These are phyloP conservation scores for Ryuthela nishihirai DNA, from an alignment of 2,888 invertebrate genomes.

Conservation along the genomic window DNA sequence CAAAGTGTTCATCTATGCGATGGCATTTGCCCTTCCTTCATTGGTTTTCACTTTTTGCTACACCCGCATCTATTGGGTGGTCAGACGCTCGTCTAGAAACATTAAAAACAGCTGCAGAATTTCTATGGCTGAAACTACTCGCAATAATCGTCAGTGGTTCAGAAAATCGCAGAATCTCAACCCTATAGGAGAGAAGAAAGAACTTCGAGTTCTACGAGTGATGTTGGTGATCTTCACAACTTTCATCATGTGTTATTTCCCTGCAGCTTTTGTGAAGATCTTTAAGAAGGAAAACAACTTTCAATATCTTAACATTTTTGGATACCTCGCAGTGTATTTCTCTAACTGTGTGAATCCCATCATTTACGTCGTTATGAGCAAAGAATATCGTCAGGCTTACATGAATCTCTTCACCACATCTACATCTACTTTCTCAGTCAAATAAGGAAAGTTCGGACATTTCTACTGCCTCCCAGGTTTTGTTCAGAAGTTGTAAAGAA, in stretches of 20 bases:
- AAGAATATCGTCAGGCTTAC: slow-evolving; percentile 82
- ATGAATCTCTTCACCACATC: slow-evolving; percentile 7
- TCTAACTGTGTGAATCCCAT: slow-evolving; percentile 89
- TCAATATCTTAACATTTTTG: slow-evolving; percentile 57
- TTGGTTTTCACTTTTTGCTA: slow-evolving; percentile 78
- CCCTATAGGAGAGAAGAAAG: background rate
- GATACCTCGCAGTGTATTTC: slow-evolving; percentile 80
- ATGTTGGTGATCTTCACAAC: slow-evolving; percentile 86
- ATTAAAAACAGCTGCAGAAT: background rate
- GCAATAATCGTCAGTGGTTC: background rate
- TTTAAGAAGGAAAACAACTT: slow-evolving; percentile 71
- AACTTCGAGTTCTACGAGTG: slow-evolving; percentile 57
- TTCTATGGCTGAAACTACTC: background rate
- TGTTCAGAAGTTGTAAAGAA: too few relatives aligned
- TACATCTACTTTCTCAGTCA: too few relatives aligned
- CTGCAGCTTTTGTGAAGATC: slow-evolving; percentile 84
- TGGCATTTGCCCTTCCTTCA: slow-evolving; percentile 78
- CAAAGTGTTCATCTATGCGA: slow-evolving; percentile 68
- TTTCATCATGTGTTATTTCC: slow-evolving; percentile 83
- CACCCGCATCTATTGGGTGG: slow-evolving; percentile 65
- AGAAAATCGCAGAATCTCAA: background rate
- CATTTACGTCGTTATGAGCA: slow-evolving; percentile 91
- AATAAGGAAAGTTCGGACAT: too few relatives aligned
- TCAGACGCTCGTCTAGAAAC: background rate
- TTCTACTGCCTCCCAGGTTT: too few relatives aligned